These are phyloP conservation scores for Ptychobarbus kaznakovi DNA, from an alignment of 2,797 vertebrate species.

Conservation along the genomic window DNA sequence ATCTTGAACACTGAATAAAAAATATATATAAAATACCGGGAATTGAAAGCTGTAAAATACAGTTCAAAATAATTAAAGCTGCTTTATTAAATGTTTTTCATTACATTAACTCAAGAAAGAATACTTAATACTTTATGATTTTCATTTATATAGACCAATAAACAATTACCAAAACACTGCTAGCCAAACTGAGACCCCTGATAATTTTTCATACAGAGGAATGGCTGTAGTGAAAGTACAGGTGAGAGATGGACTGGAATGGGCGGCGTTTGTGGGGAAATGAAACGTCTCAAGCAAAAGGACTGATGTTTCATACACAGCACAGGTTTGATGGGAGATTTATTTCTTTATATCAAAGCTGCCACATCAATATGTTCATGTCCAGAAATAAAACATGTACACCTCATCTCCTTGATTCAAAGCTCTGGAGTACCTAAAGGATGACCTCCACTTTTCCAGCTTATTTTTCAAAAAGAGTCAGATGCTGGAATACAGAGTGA, in stretches of 20 bases:
- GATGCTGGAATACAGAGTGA: neutral
- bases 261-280: conserved; percentile 68
- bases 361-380: conserved; percentile 54
- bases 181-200: conserved; percentile 35
- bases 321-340: conserved; percentile 46
- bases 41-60: too few relatives aligned
- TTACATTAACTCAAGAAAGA: neutral
- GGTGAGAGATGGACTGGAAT: conserved; percentile 58
- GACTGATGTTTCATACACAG: conserved; percentile 56
- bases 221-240: conserved; percentile 59
- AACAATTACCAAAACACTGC: neutral
- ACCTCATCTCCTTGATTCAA: conserved; percentile 52
- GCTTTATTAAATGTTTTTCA: neutral
- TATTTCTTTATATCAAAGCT: conserved; percentile 59
- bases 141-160: neutral
- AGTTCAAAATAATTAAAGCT: neutral
- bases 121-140: neutral
- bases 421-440: neutral
- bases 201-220: conserved; percentile 60
- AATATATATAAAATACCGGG: too few relatives aligned
- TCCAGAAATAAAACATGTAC: conserved; percentile 23
- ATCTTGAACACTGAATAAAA: neutral
- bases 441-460: neutral
- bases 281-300: conserved; percentile 64
- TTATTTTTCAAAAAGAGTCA: neutral